These are phyloP conservation scores for Sylvietta virens DNA, from an alignment of 2,113 vertebrate species.

Conservation along the genomic window DNA sequence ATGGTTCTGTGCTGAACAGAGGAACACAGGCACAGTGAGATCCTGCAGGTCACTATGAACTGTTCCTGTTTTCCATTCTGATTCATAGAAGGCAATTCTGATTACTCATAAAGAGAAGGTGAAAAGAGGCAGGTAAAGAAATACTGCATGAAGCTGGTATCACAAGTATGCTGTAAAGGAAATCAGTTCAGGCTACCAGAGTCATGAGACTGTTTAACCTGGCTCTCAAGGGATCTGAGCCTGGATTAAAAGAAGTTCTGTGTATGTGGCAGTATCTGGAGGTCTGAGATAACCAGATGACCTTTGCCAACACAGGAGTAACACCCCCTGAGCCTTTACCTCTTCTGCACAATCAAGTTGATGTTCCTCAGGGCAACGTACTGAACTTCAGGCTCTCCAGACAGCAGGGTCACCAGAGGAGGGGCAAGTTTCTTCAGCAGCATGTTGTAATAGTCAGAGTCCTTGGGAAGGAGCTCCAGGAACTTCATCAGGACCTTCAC, in stretches of 20 bases:
- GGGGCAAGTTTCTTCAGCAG: conserved; percentile 96
- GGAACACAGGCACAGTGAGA: background rate
- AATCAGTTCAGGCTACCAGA: background rate
- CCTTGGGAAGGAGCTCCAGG: conserved; percentile 94
- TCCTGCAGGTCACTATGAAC: background rate
- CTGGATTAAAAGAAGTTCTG: background rate
- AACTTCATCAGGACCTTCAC: conserved; percentile 99
- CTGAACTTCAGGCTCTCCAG: conserved; percentile 96
- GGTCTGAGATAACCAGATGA: background rate
- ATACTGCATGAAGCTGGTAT: background rate
- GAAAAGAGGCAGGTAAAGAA: background rate
- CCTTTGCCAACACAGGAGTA: background rate
- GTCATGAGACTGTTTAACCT: background rate
- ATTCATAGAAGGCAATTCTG: background rate
- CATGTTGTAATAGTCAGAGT: conserved; percentile 96
- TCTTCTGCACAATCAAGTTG: conserved; percentile 98
- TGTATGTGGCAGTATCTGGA: background rate
- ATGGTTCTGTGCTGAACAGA: background rate
- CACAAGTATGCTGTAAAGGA: background rate
- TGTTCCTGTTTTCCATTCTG: background rate
- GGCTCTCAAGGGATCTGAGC: background rate
- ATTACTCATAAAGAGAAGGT: background rate
- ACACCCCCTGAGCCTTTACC: conserved; percentile 64
- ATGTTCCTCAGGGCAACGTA: conserved; percentile 98
- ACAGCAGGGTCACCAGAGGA: conserved; percentile 92